phyloP scores from a whole-genome alignment of 2,113 vertebrate species.

The Bombycilla garrulus region DNA sequence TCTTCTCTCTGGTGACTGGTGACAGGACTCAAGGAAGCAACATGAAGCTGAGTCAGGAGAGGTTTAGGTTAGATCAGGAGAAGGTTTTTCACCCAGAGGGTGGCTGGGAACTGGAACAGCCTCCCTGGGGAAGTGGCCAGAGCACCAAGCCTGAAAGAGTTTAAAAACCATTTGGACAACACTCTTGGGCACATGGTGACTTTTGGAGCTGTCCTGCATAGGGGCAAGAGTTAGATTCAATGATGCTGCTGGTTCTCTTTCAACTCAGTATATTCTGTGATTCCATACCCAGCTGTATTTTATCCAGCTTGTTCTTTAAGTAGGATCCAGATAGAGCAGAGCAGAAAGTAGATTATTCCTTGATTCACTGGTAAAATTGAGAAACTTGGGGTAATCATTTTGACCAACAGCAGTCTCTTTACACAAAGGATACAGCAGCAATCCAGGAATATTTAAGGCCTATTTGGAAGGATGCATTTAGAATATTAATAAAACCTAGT shows the following conservation, averaged over 20 bases:
- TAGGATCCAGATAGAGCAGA: not conserved
- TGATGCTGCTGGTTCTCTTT: not conserved
- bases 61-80: not conserved
- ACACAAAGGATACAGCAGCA: not conserved
- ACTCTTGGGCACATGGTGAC: not conserved
- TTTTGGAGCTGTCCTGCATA: not conserved
- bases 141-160: not conserved
- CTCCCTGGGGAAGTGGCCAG: not conserved
- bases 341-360: not conserved
- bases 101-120: not conserved
- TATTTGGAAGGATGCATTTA: not conserved
- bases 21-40: not conserved
- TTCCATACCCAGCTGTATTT: not conserved
- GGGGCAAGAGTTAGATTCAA: not conserved
- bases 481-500: not conserved
- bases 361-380: not conserved
- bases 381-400: not conserved
- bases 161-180: not conserved
- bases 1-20: not conserved
- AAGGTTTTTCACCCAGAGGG: fast-evolving
- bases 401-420: not conserved
- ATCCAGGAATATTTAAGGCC: not conserved
- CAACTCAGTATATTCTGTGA: not conserved
- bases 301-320: not conserved
- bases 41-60: not conserved